phyloP scores from a whole-genome alignment of 2,113 vertebrate species.

The Fukomys damarensis region DNA sequence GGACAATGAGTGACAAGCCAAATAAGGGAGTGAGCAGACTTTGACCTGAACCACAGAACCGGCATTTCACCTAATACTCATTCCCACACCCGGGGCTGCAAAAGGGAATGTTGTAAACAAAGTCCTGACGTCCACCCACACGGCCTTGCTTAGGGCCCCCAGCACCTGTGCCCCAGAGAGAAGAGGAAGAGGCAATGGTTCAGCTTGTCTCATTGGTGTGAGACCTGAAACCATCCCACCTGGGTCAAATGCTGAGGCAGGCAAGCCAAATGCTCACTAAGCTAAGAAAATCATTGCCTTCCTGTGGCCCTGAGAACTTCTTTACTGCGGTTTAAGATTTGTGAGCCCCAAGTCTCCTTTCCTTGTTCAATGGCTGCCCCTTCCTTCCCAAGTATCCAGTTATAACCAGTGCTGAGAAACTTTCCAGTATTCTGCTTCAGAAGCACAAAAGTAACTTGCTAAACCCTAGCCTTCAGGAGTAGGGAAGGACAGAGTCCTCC shows the following conservation, averaged over 20 bases:
- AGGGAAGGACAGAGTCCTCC: not conserved
- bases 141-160: not conserved
- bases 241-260: not conserved
- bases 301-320: not conserved
- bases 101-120: not conserved
- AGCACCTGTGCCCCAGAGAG: not conserved
- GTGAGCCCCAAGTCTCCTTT: not conserved
- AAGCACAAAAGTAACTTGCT: not conserved
- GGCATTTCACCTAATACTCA: not conserved
- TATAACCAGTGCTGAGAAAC: not conserved
- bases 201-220: not conserved
- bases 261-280: not conserved
- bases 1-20: not conserved
- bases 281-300: not conserved
- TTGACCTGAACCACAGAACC: not conserved
- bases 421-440: not conserved
- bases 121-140: not conserved
- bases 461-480: not conserved
- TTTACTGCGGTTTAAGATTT: not conserved
- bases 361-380: not conserved
- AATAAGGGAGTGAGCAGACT: not conserved
- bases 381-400: not conserved
- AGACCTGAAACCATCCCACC: not conserved
- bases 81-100: not conserved
- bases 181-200: not conserved